Evolutionary conservation across 2,113 vertebrate genomes (phyloP), one percentile per base, ranked within the genome.

Genomic region (Mormyrus iriodes): DNA sequence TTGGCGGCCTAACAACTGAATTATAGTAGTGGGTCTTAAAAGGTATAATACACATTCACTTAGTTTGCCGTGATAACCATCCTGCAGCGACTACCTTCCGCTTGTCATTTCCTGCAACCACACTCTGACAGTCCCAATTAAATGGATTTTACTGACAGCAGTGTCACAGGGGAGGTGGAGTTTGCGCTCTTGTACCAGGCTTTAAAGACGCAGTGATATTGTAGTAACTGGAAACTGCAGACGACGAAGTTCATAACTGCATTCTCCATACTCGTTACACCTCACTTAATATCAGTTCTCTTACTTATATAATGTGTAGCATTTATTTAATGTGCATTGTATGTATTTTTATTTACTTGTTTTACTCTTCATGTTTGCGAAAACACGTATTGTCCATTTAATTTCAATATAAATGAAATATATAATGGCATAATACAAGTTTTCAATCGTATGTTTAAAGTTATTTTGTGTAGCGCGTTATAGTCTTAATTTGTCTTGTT

Each of bases 91-190:
- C 93, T 92, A 90, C 94, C 94, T 94, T 94, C 94, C 91, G 90
- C 91, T 92, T 93, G 91, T 94, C 94, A 93, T 91, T 90, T 92
- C 91, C 93, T 91, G 93, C 93, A 90, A 92, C 91, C 61, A 69
- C 89, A 90, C 91, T 90, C 94, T 96, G 95, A 96, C 95, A 96
- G 96, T 91, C 95, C 93, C 95, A 94, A 94, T 95, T 95, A 96
- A 95, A 90, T 94, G 94, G 93, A 94, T 94, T 95, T 94, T 88
- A 92, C 94, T 92, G 93, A 92, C 91, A 90, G 90, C 91, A 89
- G 95, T 91, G 95, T 96, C 95, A 94, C 87, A 90, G 90, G 83
- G 86, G 51, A 89, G 92, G 65, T 88, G 93, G 91, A 92, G 94
- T 92, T 90, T 92, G 92, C 90, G 90, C 88, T 83, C 48, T 92